These are phyloP conservation scores for Taenioides sp. DNA, from an alignment of 2,797 vertebrate species.

Conservation along the genomic window DNA sequence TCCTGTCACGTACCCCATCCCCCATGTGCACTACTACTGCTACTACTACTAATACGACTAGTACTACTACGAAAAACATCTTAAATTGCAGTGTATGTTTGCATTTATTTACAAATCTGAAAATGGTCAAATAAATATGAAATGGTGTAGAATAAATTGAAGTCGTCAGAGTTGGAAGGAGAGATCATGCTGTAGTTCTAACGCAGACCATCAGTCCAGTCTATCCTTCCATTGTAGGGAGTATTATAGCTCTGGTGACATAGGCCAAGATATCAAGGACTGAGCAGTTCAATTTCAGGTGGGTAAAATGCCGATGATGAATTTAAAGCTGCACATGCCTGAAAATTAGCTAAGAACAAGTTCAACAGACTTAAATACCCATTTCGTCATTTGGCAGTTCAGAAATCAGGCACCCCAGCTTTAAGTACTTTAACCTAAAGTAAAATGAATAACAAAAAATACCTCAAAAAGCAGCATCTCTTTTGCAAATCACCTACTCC, in stretches of 20 bases:
- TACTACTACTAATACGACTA: constrained; percentile 22
- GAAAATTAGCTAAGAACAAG: no score
- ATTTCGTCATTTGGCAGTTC: not conserved
- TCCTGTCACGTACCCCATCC: constrained; percentile 38
- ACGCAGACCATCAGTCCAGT: no score
- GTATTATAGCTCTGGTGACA: no score
- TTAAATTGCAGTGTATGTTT: not conserved
- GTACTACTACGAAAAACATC: not conserved
- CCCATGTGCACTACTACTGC: constrained; percentile 19
- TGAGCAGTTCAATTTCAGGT: no score
- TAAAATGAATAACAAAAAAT: not conserved
- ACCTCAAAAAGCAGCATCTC: not conserved
- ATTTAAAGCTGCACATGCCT: not conserved
- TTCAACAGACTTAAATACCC: not conserved
- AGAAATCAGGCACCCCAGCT: not conserved
- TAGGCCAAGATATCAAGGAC: no score
- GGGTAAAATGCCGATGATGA: not conserved
- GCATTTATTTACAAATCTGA: not conserved
- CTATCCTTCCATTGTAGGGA: no score
- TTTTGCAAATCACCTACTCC: not conserved
- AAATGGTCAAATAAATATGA: not conserved
- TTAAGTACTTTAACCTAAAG: not conserved
- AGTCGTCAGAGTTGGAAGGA: no score
- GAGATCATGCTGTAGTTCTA: no score
- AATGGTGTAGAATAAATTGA: no score